Evolutionary conservation across 2,888 invertebrate species (phyloP), one percentile per base, ranked within the genome.

Genomic region (Tinea trinotella): DNA sequence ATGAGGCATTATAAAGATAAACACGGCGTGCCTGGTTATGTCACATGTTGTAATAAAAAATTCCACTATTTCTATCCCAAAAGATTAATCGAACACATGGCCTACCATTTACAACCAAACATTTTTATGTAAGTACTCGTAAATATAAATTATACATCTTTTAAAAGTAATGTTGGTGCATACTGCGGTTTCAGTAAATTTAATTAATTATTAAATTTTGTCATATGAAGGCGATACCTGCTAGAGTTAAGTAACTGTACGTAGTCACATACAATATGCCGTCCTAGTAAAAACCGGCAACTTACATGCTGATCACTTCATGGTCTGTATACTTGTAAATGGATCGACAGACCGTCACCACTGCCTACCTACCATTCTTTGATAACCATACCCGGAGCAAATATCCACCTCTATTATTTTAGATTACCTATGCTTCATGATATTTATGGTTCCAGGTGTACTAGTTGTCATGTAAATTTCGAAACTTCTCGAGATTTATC

Each of bases 21-120:
- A 55, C 85, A 85, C 56, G 85, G 85, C 0, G 85, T 85, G 5
- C 85, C 85, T 0, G 85, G 85, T 46, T 85, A 85, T 57, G 80
- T 85, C 1, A 72, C 81, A 3, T 85, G 85, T 58, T 85, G 85
- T 57, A 75, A 82, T 1, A 85, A 83, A 63, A 84, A 85, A 58
- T 83, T 83, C 61, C 85, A 85, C 59, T 85, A 83, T 57, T 85
- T 85, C 59, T 82, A 81, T 60, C 84, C 85, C 0, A 85, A 81
- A 61, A 85, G 77, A 63, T 83, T 85, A 52, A 83, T 85, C 48
- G 85, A 85, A 60, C 85, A 85, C 58, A 85, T 85, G 85, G 85
- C 85, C 2, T 84, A 65, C 58, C 85, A 85, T 58, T 68, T 85
- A 20, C 85, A 85, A 60, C 74, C 78, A 4, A 76, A 80, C 54